Percentiles rank a stretch among this genome's conserved stretches.
Conservation (phyloP, 2,888 invertebrate genomes). For the Chrysodeixis includens region DNA sequence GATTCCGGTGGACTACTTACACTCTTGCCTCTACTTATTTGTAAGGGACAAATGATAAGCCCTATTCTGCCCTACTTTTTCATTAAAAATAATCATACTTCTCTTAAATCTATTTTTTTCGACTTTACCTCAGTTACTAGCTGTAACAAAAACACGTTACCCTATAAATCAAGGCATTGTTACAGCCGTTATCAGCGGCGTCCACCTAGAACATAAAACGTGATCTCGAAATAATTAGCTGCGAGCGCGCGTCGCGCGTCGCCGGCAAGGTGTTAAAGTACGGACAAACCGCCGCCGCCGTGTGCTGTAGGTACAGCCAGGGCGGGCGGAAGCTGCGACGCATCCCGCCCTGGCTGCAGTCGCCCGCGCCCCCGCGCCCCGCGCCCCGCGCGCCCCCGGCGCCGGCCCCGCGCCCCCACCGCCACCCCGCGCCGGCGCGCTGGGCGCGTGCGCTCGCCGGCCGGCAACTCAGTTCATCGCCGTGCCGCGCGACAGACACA, state of each 20-base stretch:
- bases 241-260: slow-evolving; percentile 34
- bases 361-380: slow-evolving; percentile 49
- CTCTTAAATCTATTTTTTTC: background rate
- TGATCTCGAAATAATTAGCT: slow-evolving; percentile 68
- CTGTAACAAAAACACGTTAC: slow-evolving; percentile 12
- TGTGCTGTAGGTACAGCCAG: slow-evolving; percentile 61
- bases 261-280: slow-evolving; percentile 55
- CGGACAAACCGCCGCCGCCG: slow-evolving; percentile 51
- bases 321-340: slow-evolving; percentile 87
- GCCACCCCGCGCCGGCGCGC: slow-evolving; percentile 77
- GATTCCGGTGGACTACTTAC: slow-evolving; percentile 13
- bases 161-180: slow-evolving; percentile 46
- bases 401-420: slow-evolving; percentile 56
- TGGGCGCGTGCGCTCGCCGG: slow-evolving; percentile 87
- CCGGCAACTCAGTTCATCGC: slow-evolving; percentile 86
- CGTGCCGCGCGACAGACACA: slow-evolving; percentile 82
- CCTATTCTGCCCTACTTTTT: background rate
- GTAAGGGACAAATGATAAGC: background rate
- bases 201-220: slow-evolving; percentile 61
- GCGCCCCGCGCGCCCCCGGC: slow-evolving; percentile 46
- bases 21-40: slow-evolving; percentile 9
- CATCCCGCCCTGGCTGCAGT: slow-evolving; percentile 79
- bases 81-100: background rate
- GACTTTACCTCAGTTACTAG: background rate
- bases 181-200: slow-evolving; percentile 57